These are phyloP conservation scores for Panurus biarmicus DNA, from an alignment of 2,113 vertebrate species.

Conservation along the genomic window DNA sequence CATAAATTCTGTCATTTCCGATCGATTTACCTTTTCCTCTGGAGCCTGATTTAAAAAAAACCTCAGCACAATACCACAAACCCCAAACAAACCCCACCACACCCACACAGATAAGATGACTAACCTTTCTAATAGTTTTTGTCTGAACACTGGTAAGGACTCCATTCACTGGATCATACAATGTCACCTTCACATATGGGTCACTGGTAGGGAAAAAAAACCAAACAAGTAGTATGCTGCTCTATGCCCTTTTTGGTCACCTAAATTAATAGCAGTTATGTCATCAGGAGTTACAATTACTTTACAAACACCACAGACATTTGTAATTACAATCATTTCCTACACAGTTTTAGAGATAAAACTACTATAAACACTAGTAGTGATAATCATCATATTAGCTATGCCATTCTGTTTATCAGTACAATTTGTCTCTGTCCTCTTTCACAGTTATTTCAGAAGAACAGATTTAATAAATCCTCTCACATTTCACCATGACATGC, in stretches of 20 bases:
- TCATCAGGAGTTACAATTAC: not conserved
- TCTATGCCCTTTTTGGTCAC: not conserved
- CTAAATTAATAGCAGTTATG: not conserved
- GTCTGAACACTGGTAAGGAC: slow-evolving; percentile 88
- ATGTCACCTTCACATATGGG: slow-evolving; percentile 88
- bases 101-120: not conserved
- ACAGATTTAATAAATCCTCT: not conserved
- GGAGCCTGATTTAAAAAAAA: not conserved
- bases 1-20: not conserved
- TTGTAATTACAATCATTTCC: not conserved
- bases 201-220: slow-evolving; percentile 73
- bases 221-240: not conserved
- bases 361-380: not conserved
- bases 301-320: not conserved
- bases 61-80: not conserved
- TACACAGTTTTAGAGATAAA: not conserved
- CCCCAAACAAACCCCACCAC: not conserved
- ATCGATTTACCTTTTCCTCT: not conserved
- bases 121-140: slow-evolving; percentile 93
- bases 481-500: not conserved
- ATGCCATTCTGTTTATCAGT: not conserved
- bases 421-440: not conserved
- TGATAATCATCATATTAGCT: not conserved
- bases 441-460: not conserved
- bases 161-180: slow-evolving; percentile 85